A percentile compares a stretch with the other conserved stretches of the same genome.
phyloP scores from a whole-genome alignment of 2,888 invertebrate species.

The Drosophila atripex region DNA sequence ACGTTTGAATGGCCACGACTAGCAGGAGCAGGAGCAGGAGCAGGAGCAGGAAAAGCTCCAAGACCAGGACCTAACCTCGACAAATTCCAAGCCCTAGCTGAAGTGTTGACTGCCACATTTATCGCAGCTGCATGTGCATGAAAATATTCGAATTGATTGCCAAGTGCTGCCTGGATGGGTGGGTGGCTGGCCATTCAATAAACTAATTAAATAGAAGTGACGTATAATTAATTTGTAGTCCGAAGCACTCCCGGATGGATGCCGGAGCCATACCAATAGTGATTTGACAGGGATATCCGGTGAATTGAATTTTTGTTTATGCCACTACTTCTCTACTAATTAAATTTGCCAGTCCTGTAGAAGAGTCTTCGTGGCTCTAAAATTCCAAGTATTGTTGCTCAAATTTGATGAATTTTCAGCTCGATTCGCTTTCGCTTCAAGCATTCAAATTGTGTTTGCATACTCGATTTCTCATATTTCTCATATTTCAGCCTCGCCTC shows the following conservation, averaged over 20 bases:
- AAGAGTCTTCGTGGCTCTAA: background rate
- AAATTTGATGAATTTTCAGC: slow-evolving; percentile 40
- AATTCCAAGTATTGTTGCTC: slow-evolving; percentile 13
- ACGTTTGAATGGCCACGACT: slow-evolving; percentile 63
- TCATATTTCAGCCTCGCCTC: slow-evolving; percentile 23
- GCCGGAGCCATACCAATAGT: background rate
- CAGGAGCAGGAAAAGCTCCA: slow-evolving; percentile 2
- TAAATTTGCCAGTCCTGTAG: slow-evolving; percentile 16
- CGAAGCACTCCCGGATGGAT: slow-evolving; percentile 2
- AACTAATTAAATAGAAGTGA: slow-evolving; percentile 46
- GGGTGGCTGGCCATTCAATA: slow-evolving; percentile 33
- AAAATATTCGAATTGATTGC: slow-evolving; percentile 38
- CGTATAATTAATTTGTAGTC: slow-evolving; percentile 39
- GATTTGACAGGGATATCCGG: slow-evolving; percentile 12
- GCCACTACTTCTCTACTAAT: slow-evolving; percentile 30
- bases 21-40: slow-evolving; percentile 1
- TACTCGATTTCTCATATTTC: slow-evolving; percentile 43
- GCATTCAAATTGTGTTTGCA: slow-evolving; percentile 44
- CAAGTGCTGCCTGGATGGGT: slow-evolving; percentile 16
- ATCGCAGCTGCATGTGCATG: slow-evolving; percentile 40
- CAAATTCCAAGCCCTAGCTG: slow-evolving; percentile 26
- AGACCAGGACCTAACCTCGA: slow-evolving; percentile 9
- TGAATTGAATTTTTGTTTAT: slow-evolving; percentile 30
- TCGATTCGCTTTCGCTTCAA: slow-evolving; percentile 35
- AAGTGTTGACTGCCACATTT: slow-evolving; percentile 48